Conservation (phyloP, 2,888 invertebrate genomes). For the Tipula lateralis region DNA sequence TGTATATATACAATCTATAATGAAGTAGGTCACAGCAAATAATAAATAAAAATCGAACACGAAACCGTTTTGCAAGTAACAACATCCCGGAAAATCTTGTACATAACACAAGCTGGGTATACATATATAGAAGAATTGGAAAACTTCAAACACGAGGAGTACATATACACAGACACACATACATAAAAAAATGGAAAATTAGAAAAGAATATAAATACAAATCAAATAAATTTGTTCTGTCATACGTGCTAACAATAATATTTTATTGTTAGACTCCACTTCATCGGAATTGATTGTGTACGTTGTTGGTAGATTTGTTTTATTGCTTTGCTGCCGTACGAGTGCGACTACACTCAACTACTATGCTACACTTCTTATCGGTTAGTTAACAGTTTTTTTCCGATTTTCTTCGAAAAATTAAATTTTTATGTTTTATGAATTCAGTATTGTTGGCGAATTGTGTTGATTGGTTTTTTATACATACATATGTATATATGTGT, state of each 20-base stretch:
- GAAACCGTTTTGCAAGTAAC: neutral
- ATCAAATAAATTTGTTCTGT: constrained; percentile 9
- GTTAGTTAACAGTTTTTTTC: neutral
- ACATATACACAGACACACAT: neutral
- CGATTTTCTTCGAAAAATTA: neutral
- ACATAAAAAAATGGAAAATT: neutral
- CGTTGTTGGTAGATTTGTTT: neutral
- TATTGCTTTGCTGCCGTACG: neutral
- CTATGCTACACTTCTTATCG: neutral
- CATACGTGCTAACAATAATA: constrained; percentile 24
- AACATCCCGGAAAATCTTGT: neutral
- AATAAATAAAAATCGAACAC: too few species aligned
- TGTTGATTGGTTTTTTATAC: constrained; percentile 2
- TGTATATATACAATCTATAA: too few species aligned
- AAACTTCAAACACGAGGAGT: neutral
- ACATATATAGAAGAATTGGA: neutral
- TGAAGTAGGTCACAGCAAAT: too few species aligned
- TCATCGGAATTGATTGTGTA: neutral
- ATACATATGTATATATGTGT: too few species aligned
- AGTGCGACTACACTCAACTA: neutral
- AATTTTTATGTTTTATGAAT: constrained; percentile 11
- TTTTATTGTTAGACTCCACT: constrained; percentile 5
- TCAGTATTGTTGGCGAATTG: neutral
- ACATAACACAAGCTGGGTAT: neutral
- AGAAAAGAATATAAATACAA: constrained; percentile 11